These are phyloP conservation scores for Varroa destructor DNA, from an alignment of 1,140 invertebrate species.

Conservation along the genomic window DNA sequence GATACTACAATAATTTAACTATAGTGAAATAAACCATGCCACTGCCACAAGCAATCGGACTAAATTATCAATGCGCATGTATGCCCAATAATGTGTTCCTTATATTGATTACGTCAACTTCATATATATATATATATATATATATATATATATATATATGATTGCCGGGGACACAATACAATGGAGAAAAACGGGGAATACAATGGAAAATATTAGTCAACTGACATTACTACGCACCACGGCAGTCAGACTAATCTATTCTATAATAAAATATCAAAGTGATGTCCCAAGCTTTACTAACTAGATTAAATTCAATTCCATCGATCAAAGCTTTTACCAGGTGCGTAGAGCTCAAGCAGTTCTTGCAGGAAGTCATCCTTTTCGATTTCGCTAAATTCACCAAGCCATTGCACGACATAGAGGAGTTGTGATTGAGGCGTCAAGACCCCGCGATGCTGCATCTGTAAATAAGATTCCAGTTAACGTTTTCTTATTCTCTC, in stretches of 20 bases:
- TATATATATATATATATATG: no score
- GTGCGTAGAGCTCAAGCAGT: slow-evolving; percentile 19
- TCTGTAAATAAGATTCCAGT: background rate
- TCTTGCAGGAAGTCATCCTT: slow-evolving; percentile 25
- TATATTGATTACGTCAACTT: no score
- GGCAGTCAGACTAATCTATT: no score
- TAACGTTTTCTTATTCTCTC: background rate
- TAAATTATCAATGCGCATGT: background rate
- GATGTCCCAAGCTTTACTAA: no score
- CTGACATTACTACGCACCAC: no score
- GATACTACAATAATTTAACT: background rate
- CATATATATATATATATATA: no score
- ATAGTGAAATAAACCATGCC: background rate
- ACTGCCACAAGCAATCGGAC: background rate
- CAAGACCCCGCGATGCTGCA: slow-evolving; percentile 5
- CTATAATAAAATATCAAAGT: no score
- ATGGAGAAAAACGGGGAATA: no score
- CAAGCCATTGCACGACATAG: slow-evolving; percentile 12
- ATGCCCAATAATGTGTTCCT: no score
- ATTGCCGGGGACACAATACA: no score
- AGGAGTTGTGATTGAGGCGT: background rate
- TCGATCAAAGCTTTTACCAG: background rate
- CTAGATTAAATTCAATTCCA: no score
- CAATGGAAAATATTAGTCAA: no score
- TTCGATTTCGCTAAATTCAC: slow-evolving; percentile 18